Evolutionary conservation across 1,140 invertebrate species (phyloP).

Genomic region (Monomorium pharaonis): DNA sequence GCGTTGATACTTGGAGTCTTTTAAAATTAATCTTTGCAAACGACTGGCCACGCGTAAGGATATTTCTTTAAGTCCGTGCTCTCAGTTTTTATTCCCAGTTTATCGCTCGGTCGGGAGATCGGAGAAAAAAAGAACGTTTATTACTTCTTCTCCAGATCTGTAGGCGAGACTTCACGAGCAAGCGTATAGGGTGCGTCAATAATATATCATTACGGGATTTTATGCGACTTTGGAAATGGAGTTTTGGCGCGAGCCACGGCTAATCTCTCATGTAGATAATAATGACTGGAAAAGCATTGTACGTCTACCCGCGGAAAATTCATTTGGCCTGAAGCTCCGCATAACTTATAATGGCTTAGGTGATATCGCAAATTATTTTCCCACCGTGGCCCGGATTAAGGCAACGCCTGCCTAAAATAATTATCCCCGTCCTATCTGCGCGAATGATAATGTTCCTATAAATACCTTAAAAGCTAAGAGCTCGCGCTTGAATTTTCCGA

Average conservation of each 20-base stretch:
- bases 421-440: constrained; percentile 68
- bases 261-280: constrained; percentile 73
- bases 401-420: constrained; percentile 70
- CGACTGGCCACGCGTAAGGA: not conserved
- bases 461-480: constrained; percentile 57
- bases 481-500: constrained; percentile 31
- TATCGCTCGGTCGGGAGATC: not conserved
- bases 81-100: not conserved
- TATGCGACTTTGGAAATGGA: constrained; percentile 53
- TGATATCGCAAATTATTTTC: constrained; percentile 76
- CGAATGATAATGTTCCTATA: constrained; percentile 70
- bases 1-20: not conserved
- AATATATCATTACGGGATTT: constrained; percentile 69
- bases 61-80: not conserved
- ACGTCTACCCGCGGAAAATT: constrained; percentile 65
- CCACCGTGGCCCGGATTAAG: constrained; percentile 71
- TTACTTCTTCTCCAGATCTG: constrained; percentile 25
- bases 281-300: constrained; percentile 71
- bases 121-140: not conserved
- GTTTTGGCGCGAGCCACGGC: constrained; percentile 64
- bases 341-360: constrained; percentile 76
- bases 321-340: constrained; percentile 69
- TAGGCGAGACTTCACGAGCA: constrained; percentile 12
- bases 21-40: not conserved
- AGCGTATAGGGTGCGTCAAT: constrained; percentile 37